Evolutionary conservation across 2,888 invertebrate species (phyloP).

Genomic region (Hypomecis punctinalis): DNA sequence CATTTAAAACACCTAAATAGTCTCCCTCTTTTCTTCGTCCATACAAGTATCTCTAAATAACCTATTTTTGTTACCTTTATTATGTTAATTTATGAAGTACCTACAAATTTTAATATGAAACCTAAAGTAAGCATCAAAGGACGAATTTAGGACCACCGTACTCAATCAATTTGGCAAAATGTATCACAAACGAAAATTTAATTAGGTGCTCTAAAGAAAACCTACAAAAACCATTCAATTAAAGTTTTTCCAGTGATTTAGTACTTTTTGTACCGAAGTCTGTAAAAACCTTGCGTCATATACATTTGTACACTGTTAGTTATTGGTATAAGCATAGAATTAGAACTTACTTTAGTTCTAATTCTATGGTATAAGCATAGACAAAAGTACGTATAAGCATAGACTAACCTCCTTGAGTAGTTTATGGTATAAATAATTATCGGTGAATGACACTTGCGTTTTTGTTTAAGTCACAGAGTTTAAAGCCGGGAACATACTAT

Average conservation of each 20-base stretch:
- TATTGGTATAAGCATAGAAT: too few species aligned
- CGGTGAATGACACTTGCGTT: slow-evolving; percentile 6
- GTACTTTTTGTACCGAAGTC: neutral
- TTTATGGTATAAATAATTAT: slow-evolving; percentile 14
- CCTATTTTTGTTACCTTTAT: too few species aligned
- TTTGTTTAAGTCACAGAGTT: neutral
- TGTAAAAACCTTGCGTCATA: slow-evolving; percentile 5
- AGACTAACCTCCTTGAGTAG: too few species aligned
- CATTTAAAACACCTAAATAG: too few species aligned
- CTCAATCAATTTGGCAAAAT: neutral
- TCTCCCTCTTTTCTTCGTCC: too few species aligned
- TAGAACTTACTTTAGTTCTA: too few species aligned
- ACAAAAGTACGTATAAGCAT: too few species aligned
- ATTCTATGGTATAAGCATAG: too few species aligned
- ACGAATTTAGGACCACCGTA: neutral
- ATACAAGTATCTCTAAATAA: too few species aligned
- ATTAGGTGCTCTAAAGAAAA: slow-evolving; percentile 11
- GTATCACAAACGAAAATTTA: slow-evolving; percentile 8
- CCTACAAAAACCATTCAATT: slow-evolving; percentile 5
- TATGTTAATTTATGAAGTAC: too few species aligned
- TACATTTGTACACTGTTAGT: slow-evolving; percentile 11
- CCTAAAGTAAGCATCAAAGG: neutral
- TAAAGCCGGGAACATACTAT: too few species aligned
- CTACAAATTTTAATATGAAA: too few species aligned
- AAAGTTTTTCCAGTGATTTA: neutral